Evolutionary conservation across 2,797 vertebrate species (phyloP).

Genomic region (Hybognathus amarus): DNA sequence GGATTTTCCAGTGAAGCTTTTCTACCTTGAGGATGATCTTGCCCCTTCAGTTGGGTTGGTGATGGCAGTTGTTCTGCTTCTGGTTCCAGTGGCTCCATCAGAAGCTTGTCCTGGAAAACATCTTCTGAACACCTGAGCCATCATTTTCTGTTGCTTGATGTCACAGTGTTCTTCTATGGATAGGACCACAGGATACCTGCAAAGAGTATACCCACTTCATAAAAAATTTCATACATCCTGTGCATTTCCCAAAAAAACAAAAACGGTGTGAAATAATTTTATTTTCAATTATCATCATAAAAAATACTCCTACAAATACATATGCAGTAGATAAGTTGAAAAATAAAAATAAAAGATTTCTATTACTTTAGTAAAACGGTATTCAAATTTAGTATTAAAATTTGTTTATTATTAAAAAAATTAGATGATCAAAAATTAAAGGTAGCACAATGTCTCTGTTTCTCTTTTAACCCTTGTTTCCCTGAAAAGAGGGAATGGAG

Average conservation of each 20-base stretch:
- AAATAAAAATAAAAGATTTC: background rate
- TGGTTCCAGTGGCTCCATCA: slow-evolving; percentile 85
- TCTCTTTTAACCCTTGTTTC: too few relatives aligned
- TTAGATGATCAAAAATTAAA: too few relatives aligned
- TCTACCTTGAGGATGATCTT: slow-evolving; percentile 94
- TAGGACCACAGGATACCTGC: slow-evolving; percentile 92
- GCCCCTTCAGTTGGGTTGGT: slow-evolving; percentile 90
- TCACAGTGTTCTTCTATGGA: slow-evolving; percentile 96
- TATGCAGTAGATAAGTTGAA: background rate
- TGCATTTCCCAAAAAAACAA: background rate
- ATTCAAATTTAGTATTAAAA: too few relatives aligned
- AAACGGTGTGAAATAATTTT: background rate
- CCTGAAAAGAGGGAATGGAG: too few relatives aligned
- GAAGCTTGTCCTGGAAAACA: slow-evolving; percentile 89
- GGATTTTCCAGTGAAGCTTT: background rate
- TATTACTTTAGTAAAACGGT: background rate
- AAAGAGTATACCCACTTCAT: slow-evolving; percentile 1
- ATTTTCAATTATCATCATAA: background rate
- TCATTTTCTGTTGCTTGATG: slow-evolving; percentile 91
- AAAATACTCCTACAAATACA: background rate
- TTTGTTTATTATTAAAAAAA: too few relatives aligned
- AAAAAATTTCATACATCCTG: background rate
- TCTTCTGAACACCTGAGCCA: slow-evolving; percentile 92
- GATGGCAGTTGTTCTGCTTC: slow-evolving; percentile 93
- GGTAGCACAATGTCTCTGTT: too few relatives aligned